Evolutionary conservation across 2,797 vertebrate genomes (phyloP), one percentile per base, ranked within the genome.

Genomic region (Pogonophryne albipinna): DNA sequence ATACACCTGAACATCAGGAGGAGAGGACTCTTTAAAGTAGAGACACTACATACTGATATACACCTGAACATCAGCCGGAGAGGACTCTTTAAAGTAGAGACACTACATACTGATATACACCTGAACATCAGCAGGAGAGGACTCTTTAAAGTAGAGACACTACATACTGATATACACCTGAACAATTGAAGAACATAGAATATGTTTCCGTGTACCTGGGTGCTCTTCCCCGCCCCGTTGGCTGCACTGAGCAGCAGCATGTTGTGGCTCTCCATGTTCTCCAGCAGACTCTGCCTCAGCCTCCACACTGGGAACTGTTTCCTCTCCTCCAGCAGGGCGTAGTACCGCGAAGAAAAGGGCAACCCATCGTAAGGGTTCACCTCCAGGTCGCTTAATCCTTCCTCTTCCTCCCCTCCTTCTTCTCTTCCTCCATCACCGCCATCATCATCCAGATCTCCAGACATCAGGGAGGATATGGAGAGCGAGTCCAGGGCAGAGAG

Each of bases 321-420:
- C 17, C 97, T 93, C 90, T 95, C 93, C 69, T 95, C 94, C 91
- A 98, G 94, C 44, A 99, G 92, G 66, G 95, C 74, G 9, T 97
- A 98, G 92, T 99, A 99, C 0, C 95, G 96, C 0, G 97, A 99
- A 4, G 98, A 99, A 83, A 96, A 99, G 34, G 97, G 98, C 66
- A 99, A 93, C 20, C 97, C 96, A 0, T 99, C 98, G 7, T 97
- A 99, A 0, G 98, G 97, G 89, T 99, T 99, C 84, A 97, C 95
- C 83, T 98, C 98, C 85, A 99, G 89, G 71, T 97, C 97, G 0
- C 92, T 92, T 2, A 93, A 83, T 1, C 87, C 79, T 1, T 91
- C 91, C 0, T 79, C 92, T 0, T 78, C 87, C 38, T 16, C 82
- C 2, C 59, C 27, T 27, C 27, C 27, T 27, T 27, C 93, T 60